Conservation (phyloP, 2,113 vertebrate species). For the Scalopus aquaticus region DNA sequence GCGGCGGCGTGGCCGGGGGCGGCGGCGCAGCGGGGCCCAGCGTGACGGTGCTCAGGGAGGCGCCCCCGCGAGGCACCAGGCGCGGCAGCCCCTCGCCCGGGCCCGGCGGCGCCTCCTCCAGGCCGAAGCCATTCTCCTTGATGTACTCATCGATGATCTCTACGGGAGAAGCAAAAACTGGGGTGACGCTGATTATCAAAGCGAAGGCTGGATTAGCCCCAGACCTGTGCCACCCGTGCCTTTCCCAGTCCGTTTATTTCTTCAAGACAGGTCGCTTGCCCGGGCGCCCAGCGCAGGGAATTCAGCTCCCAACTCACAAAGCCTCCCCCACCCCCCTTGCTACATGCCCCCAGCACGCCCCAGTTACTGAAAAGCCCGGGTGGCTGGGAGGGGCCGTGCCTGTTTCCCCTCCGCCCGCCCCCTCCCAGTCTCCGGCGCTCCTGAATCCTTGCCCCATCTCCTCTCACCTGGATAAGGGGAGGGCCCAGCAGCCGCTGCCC, state of each 20-base stretch:
- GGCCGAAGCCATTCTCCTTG: slow-evolving; percentile 78
- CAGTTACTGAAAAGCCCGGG: neutral
- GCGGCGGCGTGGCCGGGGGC: slow-evolving; percentile 53
- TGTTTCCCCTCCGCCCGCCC: neutral
- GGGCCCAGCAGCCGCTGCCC: neutral
- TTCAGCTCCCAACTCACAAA: neutral
- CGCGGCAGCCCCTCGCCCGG: slow-evolving; percentile 50
- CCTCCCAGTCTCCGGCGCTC: neutral
- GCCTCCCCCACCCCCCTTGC: no score
- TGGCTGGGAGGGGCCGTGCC: fast-evolving
- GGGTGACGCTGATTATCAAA: neutral
- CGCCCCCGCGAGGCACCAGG: slow-evolving; percentile 59
- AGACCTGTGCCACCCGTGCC: neutral
- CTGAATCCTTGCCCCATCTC: neutral
- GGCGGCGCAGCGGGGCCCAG: slow-evolving; percentile 39
- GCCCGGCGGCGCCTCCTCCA: slow-evolving; percentile 49
- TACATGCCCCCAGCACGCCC: no score
- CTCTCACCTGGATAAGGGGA: neutral
- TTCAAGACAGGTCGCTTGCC: neutral
- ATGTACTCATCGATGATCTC: slow-evolving; percentile 89
- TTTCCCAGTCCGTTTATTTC: neutral
- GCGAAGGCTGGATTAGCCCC: neutral
- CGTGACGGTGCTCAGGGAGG: slow-evolving; percentile 66
- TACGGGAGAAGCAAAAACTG: slow-evolving; percentile 52
- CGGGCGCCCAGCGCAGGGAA: neutral